Conservation (phyloP, 2,888 invertebrate genomes). For the Patella pellucida region DNA sequence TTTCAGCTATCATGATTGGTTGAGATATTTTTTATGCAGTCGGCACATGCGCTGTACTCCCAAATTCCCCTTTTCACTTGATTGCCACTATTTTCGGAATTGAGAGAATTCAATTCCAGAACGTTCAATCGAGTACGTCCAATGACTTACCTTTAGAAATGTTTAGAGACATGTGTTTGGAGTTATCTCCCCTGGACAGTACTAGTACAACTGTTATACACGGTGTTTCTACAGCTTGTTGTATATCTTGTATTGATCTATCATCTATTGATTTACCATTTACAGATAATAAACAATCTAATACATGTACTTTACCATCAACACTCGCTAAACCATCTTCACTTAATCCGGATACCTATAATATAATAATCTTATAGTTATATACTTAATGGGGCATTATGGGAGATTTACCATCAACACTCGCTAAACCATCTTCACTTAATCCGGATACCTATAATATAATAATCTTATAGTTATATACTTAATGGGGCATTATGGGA, state of each 20-base stretch:
- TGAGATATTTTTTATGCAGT: no score
- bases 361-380: not conserved
- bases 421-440: constrained; percentile 25
- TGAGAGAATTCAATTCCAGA: no score
- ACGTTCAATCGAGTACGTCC: no score
- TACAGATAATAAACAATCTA: constrained; percentile 92
- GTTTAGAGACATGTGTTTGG: not conserved
- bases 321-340: constrained; percentile 26
- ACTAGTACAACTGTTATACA: constrained; percentile 25
- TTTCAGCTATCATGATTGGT: no score
- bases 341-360: constrained; percentile 31
- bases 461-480: no score
- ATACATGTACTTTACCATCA: constrained; percentile 72
- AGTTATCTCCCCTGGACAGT: constrained; percentile 19
- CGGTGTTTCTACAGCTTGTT: constrained; percentile 26
- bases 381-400: no score
- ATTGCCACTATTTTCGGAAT: no score
- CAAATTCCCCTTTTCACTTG: no score
- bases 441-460: constrained; percentile 30
- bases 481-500: no score
- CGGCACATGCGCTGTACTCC: no score
- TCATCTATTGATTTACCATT: constrained; percentile 81
- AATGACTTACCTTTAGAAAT: no score
- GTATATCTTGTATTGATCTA: constrained; percentile 17
- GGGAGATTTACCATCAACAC: constrained; percentile 25